Conservation (phyloP, 2,888 invertebrate genomes). For the Thyatira batis region DNA sequence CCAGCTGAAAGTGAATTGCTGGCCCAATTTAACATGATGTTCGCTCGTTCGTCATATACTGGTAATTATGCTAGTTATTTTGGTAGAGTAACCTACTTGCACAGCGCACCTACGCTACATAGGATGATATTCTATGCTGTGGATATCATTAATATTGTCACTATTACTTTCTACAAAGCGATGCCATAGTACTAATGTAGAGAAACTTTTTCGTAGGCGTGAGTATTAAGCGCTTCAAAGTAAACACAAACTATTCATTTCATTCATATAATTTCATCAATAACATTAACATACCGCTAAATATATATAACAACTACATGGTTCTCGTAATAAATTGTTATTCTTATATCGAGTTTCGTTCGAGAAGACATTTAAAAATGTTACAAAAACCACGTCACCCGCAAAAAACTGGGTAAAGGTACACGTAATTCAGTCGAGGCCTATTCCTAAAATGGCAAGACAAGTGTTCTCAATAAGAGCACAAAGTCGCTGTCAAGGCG, state of each 20-base stretch:
- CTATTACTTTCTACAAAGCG: not conserved
- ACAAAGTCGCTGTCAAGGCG: slow-evolving; percentile 72
- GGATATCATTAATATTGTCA: not conserved
- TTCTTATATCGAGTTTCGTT: slow-evolving; percentile 84
- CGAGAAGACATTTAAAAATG: slow-evolving; percentile 83
- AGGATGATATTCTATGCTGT: slow-evolving; percentile 2
- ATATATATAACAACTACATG: slow-evolving; percentile 86
- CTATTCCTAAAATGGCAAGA: slow-evolving; percentile 72
- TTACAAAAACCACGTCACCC: slow-evolving; percentile 54
- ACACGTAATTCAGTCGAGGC: slow-evolving; percentile 67
- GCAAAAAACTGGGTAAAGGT: slow-evolving; percentile 72
- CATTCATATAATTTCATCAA: not conserved
- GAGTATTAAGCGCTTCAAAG: not conserved
- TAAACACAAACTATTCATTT: not conserved
- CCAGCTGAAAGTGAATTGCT: not conserved
- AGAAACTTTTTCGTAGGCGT: not conserved
- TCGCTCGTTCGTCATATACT: slow-evolving; percentile 26
- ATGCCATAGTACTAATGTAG: no score
- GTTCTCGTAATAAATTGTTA: slow-evolving; percentile 86
- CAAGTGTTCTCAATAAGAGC: slow-evolving; percentile 66
- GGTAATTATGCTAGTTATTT: slow-evolving; percentile 60
- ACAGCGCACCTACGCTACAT: slow-evolving; percentile 9
- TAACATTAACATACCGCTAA: slow-evolving; percentile 43
- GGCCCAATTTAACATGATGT: no score
- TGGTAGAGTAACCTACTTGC: slow-evolving; percentile 50